Conservation (phyloP, 2,113 vertebrate species). For the Passer montanus region DNA sequence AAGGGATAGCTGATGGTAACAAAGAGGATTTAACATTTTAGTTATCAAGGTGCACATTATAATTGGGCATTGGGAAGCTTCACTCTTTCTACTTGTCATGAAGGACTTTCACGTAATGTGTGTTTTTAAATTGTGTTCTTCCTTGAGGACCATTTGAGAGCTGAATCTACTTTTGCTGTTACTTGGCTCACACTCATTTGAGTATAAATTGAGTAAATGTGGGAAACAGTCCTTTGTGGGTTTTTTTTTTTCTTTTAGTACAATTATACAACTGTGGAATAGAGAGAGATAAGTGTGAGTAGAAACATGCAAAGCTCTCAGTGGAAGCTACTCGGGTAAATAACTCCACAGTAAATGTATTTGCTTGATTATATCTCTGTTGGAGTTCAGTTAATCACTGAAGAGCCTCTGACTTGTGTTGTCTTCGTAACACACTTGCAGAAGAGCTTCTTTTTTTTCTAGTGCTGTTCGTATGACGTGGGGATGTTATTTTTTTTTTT, state of each 20-base stretch:
- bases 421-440: neutral
- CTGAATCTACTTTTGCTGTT: neutral
- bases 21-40: neutral
- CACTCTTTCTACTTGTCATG: neutral
- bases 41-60: accelerated
- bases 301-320: neutral
- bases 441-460: neutral
- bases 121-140: neutral
- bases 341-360: neutral
- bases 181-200: neutral
- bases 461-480: neutral
- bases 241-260: neutral
- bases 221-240: neutral
- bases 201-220: neutral
- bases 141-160: neutral
- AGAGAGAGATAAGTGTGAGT: neutral
- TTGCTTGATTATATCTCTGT: neutral
- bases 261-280: neutral
- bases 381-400: neutral
- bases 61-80: neutral
- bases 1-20: neutral
- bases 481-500: neutral
- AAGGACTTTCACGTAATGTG: neutral
- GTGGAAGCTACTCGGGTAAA: neutral
- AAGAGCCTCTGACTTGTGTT: neutral